Evolutionary conservation across 2,113 vertebrate species (phyloP).

Genomic region (Himantopus leucocephalus): DNA sequence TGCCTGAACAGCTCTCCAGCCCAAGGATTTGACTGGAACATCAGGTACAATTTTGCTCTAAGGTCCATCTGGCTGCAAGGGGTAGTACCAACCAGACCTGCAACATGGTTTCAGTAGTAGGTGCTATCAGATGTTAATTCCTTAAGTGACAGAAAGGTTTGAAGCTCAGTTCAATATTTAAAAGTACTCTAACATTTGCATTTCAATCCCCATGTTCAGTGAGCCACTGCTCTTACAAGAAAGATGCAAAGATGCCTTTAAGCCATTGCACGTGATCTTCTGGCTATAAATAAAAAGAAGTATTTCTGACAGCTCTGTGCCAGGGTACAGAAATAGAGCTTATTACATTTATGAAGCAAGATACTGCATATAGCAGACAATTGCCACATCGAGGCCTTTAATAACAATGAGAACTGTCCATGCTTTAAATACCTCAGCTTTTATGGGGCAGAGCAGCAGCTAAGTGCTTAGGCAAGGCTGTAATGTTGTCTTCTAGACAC

Average conservation of each 20-base stretch:
- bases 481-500: conserved; percentile 14
- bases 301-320: background rate
- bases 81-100: background rate
- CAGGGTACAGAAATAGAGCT: background rate
- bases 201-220: background rate
- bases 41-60: background rate
- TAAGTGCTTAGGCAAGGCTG: conserved; percentile 45
- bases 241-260: background rate
- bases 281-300: background rate
- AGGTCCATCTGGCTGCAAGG: background rate
- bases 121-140: background rate
- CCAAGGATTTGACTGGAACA: background rate
- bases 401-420: conserved; percentile 49
- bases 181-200: background rate
- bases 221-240: background rate
- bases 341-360: background rate
- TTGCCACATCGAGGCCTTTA: conserved; percentile 37
- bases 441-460: conserved; percentile 24
- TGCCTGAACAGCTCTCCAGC: background rate
- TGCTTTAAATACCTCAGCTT: conserved; percentile 53
- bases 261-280: accelerated
- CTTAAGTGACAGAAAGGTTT: background rate
- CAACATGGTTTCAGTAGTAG: background rate
- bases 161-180: background rate
- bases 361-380: background rate